A percentile compares a stretch with the other conserved stretches of the same genome.
These are phyloP conservation scores for Xiphorhynchus elegans DNA, from an alignment of 2,113 vertebrate species.

Conservation along the genomic window DNA sequence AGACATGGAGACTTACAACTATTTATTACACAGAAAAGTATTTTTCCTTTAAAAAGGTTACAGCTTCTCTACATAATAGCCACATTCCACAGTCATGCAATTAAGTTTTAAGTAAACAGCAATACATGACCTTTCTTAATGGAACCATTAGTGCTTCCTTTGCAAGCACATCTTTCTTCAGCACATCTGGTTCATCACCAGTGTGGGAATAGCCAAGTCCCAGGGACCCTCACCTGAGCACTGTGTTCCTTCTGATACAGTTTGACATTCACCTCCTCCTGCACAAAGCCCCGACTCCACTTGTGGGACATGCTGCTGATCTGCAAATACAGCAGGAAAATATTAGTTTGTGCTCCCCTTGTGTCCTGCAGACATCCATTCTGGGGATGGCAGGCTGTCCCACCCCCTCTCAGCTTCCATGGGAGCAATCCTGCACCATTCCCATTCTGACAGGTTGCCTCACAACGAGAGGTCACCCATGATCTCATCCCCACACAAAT, in stretches of 20 bases:
- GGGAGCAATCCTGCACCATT: background rate
- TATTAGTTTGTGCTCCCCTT: background rate
- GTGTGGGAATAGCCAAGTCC: accelerated
- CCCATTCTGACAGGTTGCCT: background rate
- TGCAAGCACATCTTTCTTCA: background rate
- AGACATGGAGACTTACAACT: background rate
- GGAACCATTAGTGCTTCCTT: background rate
- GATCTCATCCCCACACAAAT: background rate
- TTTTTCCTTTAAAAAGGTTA: background rate
- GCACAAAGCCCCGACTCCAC: constrained; percentile 35
- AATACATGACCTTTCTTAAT: background rate
- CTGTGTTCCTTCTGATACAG: constrained; percentile 59
- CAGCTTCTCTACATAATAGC: background rate
- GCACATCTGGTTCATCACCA: background rate
- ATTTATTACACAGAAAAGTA: background rate
- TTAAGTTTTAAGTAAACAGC: background rate
- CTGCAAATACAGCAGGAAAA: background rate
- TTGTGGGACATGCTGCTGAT: constrained; percentile 21
- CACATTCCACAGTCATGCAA: background rate
- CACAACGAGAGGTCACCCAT: background rate
- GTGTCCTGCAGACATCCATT: constrained; percentile 46
- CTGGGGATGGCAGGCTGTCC: background rate
- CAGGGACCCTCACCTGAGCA: constrained; percentile 56
- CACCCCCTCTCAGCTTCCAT: background rate
- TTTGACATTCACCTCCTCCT: constrained; percentile 58